Evolutionary conservation across 2,113 vertebrate species (phyloP).

Genomic region (Boleophthalmus pectinirostris): DNA sequence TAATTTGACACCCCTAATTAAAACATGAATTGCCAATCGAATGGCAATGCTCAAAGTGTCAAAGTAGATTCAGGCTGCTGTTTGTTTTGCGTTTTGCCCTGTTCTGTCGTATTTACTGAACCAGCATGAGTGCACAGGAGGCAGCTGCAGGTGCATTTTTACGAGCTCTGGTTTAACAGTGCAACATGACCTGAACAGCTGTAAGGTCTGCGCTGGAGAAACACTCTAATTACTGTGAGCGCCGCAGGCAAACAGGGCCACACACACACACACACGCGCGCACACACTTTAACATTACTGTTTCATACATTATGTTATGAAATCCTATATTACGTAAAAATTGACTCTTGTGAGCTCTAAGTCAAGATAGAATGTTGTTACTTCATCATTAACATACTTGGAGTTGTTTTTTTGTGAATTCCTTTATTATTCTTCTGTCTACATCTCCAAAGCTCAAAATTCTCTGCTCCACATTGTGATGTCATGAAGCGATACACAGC

Average conservation of each 20-base stretch:
- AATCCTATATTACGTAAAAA: too few relatives aligned
- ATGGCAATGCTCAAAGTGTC: too few relatives aligned
- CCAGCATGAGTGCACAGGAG: constrained; percentile 64
- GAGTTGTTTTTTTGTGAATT: too few relatives aligned
- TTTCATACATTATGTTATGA: too few relatives aligned
- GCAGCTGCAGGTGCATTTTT: constrained; percentile 87
- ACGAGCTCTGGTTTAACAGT: constrained; percentile 81
- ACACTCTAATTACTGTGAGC: constrained; percentile 78
- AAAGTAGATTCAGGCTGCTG: neutral
- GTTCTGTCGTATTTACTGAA: neutral
- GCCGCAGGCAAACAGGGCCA: constrained; percentile 73
- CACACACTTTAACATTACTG: neutral
- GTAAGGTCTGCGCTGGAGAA: constrained; percentile 76
- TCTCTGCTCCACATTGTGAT: too few relatives aligned
- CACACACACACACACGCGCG: constrained; percentile 1
- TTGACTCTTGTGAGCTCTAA: too few relatives aligned
- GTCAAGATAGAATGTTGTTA: too few relatives aligned
- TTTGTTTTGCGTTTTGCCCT: neutral
- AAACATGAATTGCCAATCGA: too few relatives aligned
- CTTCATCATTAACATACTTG: neutral
- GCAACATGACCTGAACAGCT: constrained; percentile 80
- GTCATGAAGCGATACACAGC: too few relatives aligned
- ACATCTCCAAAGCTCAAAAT: too few relatives aligned
- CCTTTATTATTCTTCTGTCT: too few relatives aligned
- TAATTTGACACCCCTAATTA: too few relatives aligned